Percentiles rank a stretch among this genome's conserved stretches.
These are phyloP conservation scores for Ptychobarbus kaznakovi DNA, from an alignment of 2,797 vertebrate species.

Conservation along the genomic window DNA sequence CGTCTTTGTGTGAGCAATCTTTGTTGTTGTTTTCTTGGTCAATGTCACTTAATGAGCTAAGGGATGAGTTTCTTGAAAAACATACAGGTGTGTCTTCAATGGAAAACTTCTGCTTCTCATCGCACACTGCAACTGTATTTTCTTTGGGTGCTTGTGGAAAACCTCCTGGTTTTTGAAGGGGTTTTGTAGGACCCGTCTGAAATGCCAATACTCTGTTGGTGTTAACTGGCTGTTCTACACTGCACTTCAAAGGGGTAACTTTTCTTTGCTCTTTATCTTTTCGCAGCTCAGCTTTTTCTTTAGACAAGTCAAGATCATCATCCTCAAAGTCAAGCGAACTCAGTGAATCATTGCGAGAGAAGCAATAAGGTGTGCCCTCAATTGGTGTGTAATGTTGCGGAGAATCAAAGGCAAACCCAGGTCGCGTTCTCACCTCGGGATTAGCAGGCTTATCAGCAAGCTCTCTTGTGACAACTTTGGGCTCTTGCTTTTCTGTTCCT, in stretches of 20 bases:
- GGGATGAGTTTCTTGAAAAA: constrained; percentile 96
- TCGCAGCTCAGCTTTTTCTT: constrained; percentile 85
- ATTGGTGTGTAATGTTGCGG: constrained; percentile 97
- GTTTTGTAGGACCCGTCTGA: constrained; percentile 77
- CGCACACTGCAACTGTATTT: constrained; percentile 79
- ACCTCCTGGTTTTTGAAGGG: constrained; percentile 75
- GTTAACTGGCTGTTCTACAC: constrained; percentile 71
- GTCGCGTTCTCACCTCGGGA: constrained; percentile 81
- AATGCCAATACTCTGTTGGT: constrained; percentile 70
- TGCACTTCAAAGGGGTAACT: constrained; percentile 71
- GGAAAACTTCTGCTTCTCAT: constrained; percentile 95
- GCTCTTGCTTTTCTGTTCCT: constrained; percentile 79
- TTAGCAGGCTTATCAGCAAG: constrained; percentile 79
- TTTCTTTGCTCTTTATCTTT: constrained; percentile 84
- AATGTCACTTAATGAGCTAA: constrained; percentile 96
- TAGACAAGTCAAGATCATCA: constrained; percentile 90
- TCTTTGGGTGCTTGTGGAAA: constrained; percentile 83
- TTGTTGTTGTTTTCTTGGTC: constrained; percentile 99
- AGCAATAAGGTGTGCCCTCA: constrained; percentile 97
- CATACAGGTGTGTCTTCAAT: constrained; percentile 98
- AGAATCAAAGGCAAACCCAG: constrained; percentile 92
- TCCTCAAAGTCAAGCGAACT: constrained; percentile 98
- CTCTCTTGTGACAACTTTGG: constrained; percentile 78
- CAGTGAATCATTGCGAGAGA: constrained; percentile 96
- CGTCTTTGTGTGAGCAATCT: constrained; percentile 78